Evolutionary conservation across 53 echinoderm and acorn worm species (phyloP).

Genomic region (Luidia sarsii): DNA sequence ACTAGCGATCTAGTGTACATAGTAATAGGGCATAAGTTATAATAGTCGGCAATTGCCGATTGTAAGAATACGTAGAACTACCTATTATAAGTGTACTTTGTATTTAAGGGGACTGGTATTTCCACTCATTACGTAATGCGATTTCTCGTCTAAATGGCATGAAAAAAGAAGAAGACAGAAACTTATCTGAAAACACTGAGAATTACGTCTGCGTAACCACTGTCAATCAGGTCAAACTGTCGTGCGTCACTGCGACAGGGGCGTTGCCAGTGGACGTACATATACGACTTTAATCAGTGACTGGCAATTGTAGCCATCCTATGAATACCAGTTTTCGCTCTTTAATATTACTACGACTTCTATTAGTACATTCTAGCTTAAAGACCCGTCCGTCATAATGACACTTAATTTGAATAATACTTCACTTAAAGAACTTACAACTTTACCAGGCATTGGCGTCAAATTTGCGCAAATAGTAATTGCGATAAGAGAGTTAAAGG

Average conservation of each 20-base stretch:
- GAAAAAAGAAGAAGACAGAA: too few relatives aligned
- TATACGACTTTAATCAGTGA: background rate
- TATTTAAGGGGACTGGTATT: background rate
- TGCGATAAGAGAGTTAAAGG: background rate
- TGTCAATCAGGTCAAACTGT: constrained; percentile 28
- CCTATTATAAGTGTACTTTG: background rate
- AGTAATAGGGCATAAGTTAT: background rate
- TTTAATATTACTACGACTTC: background rate
- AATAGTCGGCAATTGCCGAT: background rate
- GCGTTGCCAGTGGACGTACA: constrained; percentile 16
- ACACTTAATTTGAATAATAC: background rate
- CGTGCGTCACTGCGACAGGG: constrained; percentile 16
- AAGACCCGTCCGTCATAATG: background rate
- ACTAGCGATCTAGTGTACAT: background rate
- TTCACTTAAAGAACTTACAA: too few relatives aligned
- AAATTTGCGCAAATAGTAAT: constrained; percentile 5
- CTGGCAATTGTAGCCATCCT: background rate
- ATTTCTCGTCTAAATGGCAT: background rate
- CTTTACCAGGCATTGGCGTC: background rate
- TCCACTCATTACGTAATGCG: background rate
- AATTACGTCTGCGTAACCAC: background rate
- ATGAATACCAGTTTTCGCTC: background rate
- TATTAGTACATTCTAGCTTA: background rate
- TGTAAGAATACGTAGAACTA: background rate
- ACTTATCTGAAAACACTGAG: background rate